Base-by-base conservation (phyloP, 1,140 invertebrate genomes). In the Drosophila willistoni region DNA sequence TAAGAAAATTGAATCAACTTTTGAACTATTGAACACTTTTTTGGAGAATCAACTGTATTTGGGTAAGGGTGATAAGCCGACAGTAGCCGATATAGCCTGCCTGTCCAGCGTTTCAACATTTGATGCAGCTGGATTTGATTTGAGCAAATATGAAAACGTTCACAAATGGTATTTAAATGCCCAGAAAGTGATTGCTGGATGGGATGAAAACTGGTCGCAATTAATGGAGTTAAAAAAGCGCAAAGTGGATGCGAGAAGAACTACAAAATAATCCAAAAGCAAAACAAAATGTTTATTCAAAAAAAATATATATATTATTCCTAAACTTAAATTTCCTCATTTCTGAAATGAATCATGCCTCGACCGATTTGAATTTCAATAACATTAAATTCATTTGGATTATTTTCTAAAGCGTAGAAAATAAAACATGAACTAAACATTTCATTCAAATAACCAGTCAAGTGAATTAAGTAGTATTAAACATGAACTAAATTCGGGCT, bases 101-200 rank as follows among this genome's bases (percentile, higher is more conserved):
- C 81, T 94, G 12, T 93, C 94, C 7, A 93, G 93, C 0, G 92
- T 96, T 12, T 94, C 95, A 7, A 95, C 94, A 61, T 93, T 93
- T 62, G 94, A 96, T 91, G 94, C 93, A 0, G 91, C 94, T 3
- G 94, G 94, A 3, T 94, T 95, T 56, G 94, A 96, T 78, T 81
- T 96, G n/a, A 92, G 93, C n/a, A 94, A 94, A 68, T 96, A 95
- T 89, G 91, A 94, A 3, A 96, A 97, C 68, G 93, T 97, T 36
- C 87, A 78, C 17, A 94, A 93, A 68, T 97, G 96, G 96, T 93
- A 95, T 68, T 93, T 94, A 14, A 94, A 93, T 70, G 94, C 95
- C 33, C 95, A 95, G 87, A 92, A 91, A 13, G 94, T 94, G 1
- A 94, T 95, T 10, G 95, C 95, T 1, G 96, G 94, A 12, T 83